Conservation (phyloP, 2,113 vertebrate species). For the Pipra filicauda region DNA sequence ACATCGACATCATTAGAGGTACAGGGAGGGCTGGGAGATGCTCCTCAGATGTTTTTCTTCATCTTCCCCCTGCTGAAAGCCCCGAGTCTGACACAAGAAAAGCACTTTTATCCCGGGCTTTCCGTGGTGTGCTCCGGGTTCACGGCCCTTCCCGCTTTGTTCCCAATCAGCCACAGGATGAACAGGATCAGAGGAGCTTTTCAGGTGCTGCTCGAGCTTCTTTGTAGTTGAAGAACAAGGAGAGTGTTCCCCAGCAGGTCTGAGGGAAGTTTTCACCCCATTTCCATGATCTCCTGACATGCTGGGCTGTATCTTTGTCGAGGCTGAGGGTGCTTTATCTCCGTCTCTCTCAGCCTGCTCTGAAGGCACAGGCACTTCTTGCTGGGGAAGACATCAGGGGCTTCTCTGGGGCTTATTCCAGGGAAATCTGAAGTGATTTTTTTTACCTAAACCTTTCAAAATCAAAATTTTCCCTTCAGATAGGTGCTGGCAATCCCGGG, state of each 20-base stretch:
- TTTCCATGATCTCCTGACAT: background rate
- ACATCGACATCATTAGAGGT: background rate
- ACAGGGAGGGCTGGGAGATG: background rate
- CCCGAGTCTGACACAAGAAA: rapidly evolving
- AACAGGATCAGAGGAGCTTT: background rate
- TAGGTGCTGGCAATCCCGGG: background rate
- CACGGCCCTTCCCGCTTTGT: rapidly evolving
- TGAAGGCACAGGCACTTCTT: background rate
- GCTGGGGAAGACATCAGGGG: background rate
- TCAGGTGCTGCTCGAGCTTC: background rate
- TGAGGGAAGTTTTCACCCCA: background rate
- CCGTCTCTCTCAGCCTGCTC: background rate
- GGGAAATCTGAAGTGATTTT: background rate
- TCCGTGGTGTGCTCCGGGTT: rapidly evolving
- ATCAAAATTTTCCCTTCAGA: background rate
- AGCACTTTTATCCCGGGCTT: background rate
- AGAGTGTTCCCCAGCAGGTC: background rate
- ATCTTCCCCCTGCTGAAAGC: background rate
- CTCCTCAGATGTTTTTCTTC: background rate
- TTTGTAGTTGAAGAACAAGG: background rate
- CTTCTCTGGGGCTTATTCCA: background rate
- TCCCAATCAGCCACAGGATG: background rate
- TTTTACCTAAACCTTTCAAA: background rate
- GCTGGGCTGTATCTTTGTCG: background rate
- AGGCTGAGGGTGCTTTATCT: background rate